phyloP scores from a whole-genome alignment of 2,888 invertebrate species.

The Sarcophaga carnaria region DNA sequence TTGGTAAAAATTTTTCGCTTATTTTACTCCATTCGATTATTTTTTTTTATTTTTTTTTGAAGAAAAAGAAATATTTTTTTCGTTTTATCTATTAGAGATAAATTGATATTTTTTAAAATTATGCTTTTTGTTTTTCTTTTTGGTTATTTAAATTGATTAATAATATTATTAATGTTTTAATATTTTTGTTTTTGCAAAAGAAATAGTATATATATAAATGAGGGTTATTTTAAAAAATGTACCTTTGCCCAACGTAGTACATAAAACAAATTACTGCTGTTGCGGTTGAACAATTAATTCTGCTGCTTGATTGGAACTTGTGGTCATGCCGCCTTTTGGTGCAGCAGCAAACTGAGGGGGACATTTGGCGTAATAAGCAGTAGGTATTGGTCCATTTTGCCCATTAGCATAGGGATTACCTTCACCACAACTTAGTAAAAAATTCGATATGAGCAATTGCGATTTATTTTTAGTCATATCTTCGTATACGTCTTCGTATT shows the following conservation, averaged over 20 bases:
- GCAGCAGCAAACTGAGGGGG: conserved; percentile 76
- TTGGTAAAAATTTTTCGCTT: conserved; percentile 44
- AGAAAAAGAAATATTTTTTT: conserved; percentile 67
- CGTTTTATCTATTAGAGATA: conserved; percentile 62
- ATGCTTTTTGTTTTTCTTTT: conserved; percentile 47
- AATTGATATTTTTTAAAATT: conserved; percentile 63
- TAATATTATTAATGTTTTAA: conserved; percentile 54
- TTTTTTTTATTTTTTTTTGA: conserved; percentile 51
- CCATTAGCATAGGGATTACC: conserved; percentile 79
- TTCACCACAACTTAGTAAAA: too few relatives aligned
- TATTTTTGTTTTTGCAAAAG: conserved; percentile 50
- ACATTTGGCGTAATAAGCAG: conserved; percentile 76
- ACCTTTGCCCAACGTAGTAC: conserved; percentile 17
- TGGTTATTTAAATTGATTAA: conserved; percentile 56
- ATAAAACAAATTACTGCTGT: conserved; percentile 62
- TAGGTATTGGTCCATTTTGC: conserved; percentile 77
- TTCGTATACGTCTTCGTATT: too few relatives aligned
- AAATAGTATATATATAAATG: conserved; percentile 23
- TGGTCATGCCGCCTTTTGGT: conserved; percentile 71
- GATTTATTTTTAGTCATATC: too few relatives aligned
- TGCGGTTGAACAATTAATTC: conserved; percentile 64
- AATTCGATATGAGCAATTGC: too few relatives aligned
- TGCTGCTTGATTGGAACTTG: conserved; percentile 64
- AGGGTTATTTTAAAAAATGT: conserved; percentile 50
- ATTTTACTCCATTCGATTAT: conserved; percentile 41